Evolutionary conservation across 2,797 vertebrate genomes (phyloP).

Genomic region (Pseudomugil gertrudae): DNA sequence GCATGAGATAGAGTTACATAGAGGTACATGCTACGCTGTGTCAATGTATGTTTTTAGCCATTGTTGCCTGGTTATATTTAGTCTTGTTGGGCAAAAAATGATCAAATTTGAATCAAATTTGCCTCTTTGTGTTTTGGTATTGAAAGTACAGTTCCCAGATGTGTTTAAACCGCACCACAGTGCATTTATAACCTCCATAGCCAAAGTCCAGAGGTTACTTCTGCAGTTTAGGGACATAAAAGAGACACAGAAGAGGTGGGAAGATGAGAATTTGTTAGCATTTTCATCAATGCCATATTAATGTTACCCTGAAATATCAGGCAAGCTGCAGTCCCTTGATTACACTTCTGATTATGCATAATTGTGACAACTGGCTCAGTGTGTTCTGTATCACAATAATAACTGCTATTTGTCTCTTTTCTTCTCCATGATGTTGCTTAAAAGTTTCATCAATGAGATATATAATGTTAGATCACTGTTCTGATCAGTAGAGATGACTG

Average conservation of each 20-base stretch:
- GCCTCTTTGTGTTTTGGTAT: too few species aligned
- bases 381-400: background rate
- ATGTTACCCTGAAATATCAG: conserved; percentile 39
- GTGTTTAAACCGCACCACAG: background rate
- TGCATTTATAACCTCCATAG: background rate
- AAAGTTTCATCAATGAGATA: background rate
- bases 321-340: conserved; percentile 14
- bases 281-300: conserved; percentile 47
- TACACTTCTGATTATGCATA: conserved; percentile 4
- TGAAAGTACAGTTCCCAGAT: background rate
- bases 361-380: conserved; percentile 1
- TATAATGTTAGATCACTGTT: background rate
- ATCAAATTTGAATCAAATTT: background rate
- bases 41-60: too few species aligned
- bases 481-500: background rate
- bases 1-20: background rate
- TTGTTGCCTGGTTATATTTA: too few species aligned
- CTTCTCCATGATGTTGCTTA: background rate
- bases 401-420: background rate
- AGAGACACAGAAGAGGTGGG: background rate
- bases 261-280: conserved; percentile 25
- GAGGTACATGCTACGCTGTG: too few species aligned
- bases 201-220: background rate
- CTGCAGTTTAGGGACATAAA: background rate
- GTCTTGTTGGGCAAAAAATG: background rate